Evolutionary conservation across 2,113 vertebrate genomes (phyloP), one percentile per base, ranked within the genome.

Genomic region (Sterna hirundo): DNA sequence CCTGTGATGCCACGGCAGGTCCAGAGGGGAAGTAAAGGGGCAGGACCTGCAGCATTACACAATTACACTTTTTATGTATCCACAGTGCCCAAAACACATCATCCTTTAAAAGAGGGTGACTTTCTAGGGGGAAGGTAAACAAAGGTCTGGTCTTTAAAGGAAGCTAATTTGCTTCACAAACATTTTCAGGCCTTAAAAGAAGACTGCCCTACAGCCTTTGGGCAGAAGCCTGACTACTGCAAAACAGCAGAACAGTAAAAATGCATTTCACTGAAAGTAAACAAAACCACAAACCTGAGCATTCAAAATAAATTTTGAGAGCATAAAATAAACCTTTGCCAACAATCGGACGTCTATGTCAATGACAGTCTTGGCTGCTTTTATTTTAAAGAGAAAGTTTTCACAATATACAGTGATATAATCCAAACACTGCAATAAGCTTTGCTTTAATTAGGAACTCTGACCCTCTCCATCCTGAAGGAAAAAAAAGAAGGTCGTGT

Each of bases 1-100:
- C 4, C 20, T 49, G 34, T 0, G 0, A 34, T 74, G 58, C 34
- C 76, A 80, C 0, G 0, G 25, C 6, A 32, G 22, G 11, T 77
- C 46, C 55, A 75, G 42, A 54, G 40, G 34, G 20, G 30, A 86
- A 86, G 30, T 40, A 79, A 79, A 83, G 40, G 30, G 64, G 19
- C 64, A 86, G 29, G 25, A 86, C 40, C 30, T 55, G 27, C 29
- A 44, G 23, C 13, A n/a, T 88, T 47, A 70, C 36, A 66, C 42
- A 75, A 27, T 42, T 83, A n/a, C 0, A 26, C 13, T 55, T 88
- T 69, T 80, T 47, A 32, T 58, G n/a, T 9, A 54, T 21, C 9
- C 30, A 61, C 21, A 26, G 22, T 58, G 27, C 46, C 13, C n/a
- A 71, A 75, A 75, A 42, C 38, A 75, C 36, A 58, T 32, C 16